A percentile compares a stretch with the other conserved stretches of the same genome.
phyloP scores from a whole-genome alignment of 2,113 vertebrate species.

The Atherinomorus stipes region DNA sequence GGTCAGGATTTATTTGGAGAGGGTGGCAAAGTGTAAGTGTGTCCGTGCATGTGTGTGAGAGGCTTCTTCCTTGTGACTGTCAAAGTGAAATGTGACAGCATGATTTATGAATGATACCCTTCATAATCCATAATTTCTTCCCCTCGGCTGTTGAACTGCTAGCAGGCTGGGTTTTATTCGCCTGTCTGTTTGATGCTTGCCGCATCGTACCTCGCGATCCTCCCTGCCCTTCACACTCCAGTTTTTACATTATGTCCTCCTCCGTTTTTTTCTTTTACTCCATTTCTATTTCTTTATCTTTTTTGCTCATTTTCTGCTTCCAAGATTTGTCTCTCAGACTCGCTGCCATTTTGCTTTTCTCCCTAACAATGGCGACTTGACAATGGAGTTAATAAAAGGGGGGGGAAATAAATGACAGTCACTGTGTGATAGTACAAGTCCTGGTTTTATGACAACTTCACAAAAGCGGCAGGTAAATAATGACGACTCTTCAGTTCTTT shows the following conservation, averaged over 20 bases:
- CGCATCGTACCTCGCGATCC: slow-evolving; percentile 42
- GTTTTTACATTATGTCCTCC: slow-evolving; percentile 49
- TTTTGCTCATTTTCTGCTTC: slow-evolving; percentile 28
- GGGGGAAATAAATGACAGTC: neutral
- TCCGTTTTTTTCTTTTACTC: slow-evolving; percentile 19
- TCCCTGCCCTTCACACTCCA: slow-evolving; percentile 63
- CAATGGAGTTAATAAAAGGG: slow-evolving; percentile 28
- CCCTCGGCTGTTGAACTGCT: slow-evolving; percentile 39
- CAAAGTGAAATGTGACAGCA: slow-evolving; percentile 43
- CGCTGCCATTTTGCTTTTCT: slow-evolving; percentile 45
- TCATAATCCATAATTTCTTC: slow-evolving; percentile 64
- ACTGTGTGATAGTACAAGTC: slow-evolving; percentile 5
- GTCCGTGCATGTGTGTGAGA: slow-evolving; percentile 1
- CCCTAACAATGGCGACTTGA: slow-evolving; percentile 39
- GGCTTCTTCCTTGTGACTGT: slow-evolving; percentile 28
- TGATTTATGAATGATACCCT: slow-evolving; percentile 70
- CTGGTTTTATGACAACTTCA: slow-evolving; percentile 16
- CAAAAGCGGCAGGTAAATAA: slow-evolving; percentile 29
- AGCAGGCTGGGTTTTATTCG: slow-evolving; percentile 27
- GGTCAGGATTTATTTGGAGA: slow-evolving; percentile 26
- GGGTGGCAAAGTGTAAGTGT: neutral
- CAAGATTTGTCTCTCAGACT: slow-evolving; percentile 16
- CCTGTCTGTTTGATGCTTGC: slow-evolving; percentile 56
- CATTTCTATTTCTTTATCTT: slow-evolving; percentile 14
- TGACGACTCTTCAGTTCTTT: neutral